Evolutionary conservation across 2,888 invertebrate genomes (phyloP).

Genomic region (Cyclophora albipunctata): DNA sequence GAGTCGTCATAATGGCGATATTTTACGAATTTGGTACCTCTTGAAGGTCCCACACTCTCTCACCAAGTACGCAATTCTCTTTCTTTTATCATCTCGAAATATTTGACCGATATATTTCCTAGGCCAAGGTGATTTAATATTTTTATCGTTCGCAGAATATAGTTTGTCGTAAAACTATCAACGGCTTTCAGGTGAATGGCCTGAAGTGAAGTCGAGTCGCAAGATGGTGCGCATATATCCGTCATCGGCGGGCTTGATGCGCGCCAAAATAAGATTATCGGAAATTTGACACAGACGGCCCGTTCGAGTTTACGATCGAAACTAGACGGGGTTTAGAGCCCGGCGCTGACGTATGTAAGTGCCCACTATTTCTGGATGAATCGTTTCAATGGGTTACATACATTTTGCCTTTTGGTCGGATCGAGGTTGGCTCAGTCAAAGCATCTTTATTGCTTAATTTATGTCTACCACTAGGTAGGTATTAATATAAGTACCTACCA

Average conservation of each 20-base stretch:
- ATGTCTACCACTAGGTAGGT: too few species aligned
- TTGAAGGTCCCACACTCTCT: too few species aligned
- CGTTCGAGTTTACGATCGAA: constrained; percentile 54
- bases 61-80: too few species aligned
- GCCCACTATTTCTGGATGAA: constrained; percentile 50
- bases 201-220: constrained; percentile 52
- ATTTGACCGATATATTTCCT: constrained; percentile 35
- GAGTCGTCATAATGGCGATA: too few species aligned
- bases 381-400: constrained; percentile 18
- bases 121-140: constrained; percentile 63
- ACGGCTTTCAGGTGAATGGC: constrained; percentile 69
- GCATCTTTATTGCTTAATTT: too few species aligned
- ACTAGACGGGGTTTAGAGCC: constrained; percentile 39
- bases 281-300: constrained; percentile 68
- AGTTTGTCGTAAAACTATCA: constrained; percentile 61
- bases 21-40: too few species aligned
- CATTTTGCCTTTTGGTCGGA: too few species aligned
- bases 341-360: constrained; percentile 63
- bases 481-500: too few species aligned
- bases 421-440: background rate
- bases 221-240: constrained; percentile 68
- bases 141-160: constrained; percentile 55
- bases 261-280: constrained; percentile 74
- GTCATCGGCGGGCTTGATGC: constrained; percentile 67
- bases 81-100: too few species aligned